These are phyloP conservation scores for Ectropis grisescens DNA, from an alignment of 1,140 invertebrate genomes.

Conservation along the genomic window DNA sequence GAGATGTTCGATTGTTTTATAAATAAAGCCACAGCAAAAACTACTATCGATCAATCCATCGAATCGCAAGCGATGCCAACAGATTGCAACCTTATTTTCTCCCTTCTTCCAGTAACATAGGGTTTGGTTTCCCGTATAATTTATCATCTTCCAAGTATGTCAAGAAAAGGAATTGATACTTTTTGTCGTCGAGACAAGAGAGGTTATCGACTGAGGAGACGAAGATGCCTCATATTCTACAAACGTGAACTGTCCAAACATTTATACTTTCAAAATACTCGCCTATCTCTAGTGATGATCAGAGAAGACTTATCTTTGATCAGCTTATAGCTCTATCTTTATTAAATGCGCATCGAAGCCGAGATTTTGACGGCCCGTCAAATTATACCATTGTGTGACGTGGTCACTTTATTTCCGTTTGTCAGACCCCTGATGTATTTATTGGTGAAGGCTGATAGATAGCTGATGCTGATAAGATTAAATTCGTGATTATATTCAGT, in stretches of 20 bases:
- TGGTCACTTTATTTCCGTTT: constrained; percentile 26
- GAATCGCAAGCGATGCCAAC: constrained; percentile 52
- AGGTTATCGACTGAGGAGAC: constrained; percentile 10
- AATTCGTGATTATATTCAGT: too few relatives aligned
- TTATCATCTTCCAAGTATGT: background rate
- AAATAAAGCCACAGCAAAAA: constrained; percentile 64
- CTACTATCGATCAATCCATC: constrained; percentile 69
- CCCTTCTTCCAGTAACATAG: constrained; percentile 25
- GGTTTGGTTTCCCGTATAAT: constrained; percentile 27
- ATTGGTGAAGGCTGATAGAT: constrained; percentile 47
- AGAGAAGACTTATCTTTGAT: constrained; percentile 55
- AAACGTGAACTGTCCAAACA: constrained; percentile 65
- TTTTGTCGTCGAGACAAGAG: constrained; percentile 13
- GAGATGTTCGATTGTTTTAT: constrained; percentile 66
- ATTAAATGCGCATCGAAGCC: constrained; percentile 48
- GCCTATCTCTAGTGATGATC: constrained; percentile 64
- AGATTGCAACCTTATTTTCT: constrained; percentile 28
- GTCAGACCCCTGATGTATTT: constrained; percentile 50
- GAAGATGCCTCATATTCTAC: constrained; percentile 44
- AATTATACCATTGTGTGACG: constrained; percentile 47
- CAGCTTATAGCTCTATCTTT: constrained; percentile 55
- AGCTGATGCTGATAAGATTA: constrained; percentile 32
- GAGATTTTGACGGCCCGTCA: constrained; percentile 36
- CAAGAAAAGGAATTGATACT: constrained; percentile 12
- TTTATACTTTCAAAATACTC: constrained; percentile 67